Conservation (phyloP, 2,888 invertebrate species). For the Tryphoninae sp. region DNA sequence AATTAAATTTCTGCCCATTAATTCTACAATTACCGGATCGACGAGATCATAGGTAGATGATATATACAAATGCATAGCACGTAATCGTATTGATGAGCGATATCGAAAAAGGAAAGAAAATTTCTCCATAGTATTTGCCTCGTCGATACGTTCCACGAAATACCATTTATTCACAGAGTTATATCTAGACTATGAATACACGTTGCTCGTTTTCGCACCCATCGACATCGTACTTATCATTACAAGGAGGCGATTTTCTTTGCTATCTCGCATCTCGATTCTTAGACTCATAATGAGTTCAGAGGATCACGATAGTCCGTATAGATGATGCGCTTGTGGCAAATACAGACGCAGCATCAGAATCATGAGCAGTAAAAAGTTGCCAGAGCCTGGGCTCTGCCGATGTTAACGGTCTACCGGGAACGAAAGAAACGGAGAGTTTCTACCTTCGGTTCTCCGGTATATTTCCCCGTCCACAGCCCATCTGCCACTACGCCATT, state of each 20-base stretch:
- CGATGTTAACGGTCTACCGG: slow-evolving; percentile 36
- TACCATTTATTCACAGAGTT: slow-evolving; percentile 29
- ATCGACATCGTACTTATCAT: slow-evolving; percentile 15
- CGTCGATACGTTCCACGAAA: background rate
- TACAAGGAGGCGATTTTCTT: slow-evolving; percentile 27
- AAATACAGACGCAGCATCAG: slow-evolving; percentile 35
- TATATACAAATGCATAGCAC: no score
- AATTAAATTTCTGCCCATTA: no score
- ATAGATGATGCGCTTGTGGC: slow-evolving; percentile 64
- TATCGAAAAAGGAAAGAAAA: no score
- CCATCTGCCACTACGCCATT: slow-evolving; percentile 68
- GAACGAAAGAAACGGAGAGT: slow-evolving; percentile 45
- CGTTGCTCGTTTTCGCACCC: slow-evolving; percentile 36
- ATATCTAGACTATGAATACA: slow-evolving; percentile 20
- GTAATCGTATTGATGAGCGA: no score
- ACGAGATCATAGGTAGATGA: no score
- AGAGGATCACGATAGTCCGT: slow-evolving; percentile 55
- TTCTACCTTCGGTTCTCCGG: slow-evolving; percentile 57
- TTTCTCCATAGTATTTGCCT: no score
- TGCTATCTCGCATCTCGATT: slow-evolving; percentile 35
- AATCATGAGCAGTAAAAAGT: slow-evolving; percentile 53
- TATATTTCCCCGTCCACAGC: slow-evolving; percentile 62
- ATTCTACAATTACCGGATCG: no score
- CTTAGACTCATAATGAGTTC: slow-evolving; percentile 43
- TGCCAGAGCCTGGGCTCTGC: slow-evolving; percentile 50